Base-by-base conservation (phyloP, 2,888 invertebrate genomes). In the Agrotis ipsilon region DNA sequence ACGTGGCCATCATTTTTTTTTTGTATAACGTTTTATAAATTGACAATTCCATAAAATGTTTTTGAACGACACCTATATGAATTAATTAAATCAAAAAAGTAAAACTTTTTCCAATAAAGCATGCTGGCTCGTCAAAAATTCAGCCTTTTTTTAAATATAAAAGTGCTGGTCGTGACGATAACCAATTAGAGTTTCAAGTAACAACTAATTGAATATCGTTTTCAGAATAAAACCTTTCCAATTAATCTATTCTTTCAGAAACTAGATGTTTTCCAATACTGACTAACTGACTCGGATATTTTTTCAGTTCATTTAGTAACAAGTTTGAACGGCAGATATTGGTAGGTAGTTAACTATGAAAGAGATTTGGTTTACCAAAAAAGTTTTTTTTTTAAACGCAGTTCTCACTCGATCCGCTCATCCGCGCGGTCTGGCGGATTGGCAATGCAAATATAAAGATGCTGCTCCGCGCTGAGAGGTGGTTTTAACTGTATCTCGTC, bases 121-220 rank as follows among this genome's bases (percentile, higher is more conserved):
- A n/a, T 7, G 4, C 4, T 6, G 18, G 9, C 14, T 18, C n/a
- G 21, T 63, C 14, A 16, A 14, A 73, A 51, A 57, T 14, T 49
- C 9, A 14, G 1, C 51, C 3, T n/a, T 39, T 13, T 68, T 54
- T 58, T 0, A 21, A 63, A 14, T 21, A 32, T 21, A 6, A 64
- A 68, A 68, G n/a, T 76, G 69, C 72, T 57, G 65, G 54, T 61
- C 62, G 55, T 52, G 70, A 60, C 72, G 68, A 78, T 75, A 79
- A 78, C 86, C 89, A 89, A 87, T 90, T 90, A 89, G 74, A 75
- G 77, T 85, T 84, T 84, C 73, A 75, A 85, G 82, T 81, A 79
- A 78, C 79, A 78, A 76, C 78, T 87, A 90, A 87, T 86, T 86
- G 85, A 85, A 85, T 82, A 81, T 75, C 68, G 86, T 68, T 81